phyloP scores from a whole-genome alignment of 2,888 invertebrate species.

The Erebia palarica region DNA sequence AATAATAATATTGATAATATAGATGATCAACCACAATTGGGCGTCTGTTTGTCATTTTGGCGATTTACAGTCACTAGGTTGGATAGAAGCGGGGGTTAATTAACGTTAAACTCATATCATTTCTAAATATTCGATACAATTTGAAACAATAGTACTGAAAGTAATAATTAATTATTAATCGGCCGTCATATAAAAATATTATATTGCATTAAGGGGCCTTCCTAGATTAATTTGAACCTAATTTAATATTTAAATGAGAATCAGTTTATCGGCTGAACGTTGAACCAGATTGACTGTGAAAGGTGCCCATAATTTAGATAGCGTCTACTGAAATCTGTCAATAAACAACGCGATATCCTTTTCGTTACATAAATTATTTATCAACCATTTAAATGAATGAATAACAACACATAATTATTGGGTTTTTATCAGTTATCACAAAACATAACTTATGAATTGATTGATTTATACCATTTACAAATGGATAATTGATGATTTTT shows the following conservation, averaged over 20 bases:
- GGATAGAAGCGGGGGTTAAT: too few relatives aligned
- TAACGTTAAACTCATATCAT: too few relatives aligned
- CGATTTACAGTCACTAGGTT: too few relatives aligned
- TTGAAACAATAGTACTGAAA: too few relatives aligned
- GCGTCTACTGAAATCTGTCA: slow-evolving; percentile 15
- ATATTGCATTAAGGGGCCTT: background rate
- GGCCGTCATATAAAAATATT: too few relatives aligned
- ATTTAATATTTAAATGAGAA: slow-evolving; percentile 15
- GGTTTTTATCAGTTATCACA: background rate
- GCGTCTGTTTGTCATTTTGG: too few relatives aligned
- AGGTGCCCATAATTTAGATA: slow-evolving; percentile 26
- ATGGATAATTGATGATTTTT: background rate
- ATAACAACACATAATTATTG: slow-evolving; percentile 8
- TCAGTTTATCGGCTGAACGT: slow-evolving; percentile 10
- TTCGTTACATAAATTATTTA: slow-evolving; percentile 9
- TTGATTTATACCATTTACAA: background rate
- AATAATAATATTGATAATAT: too few relatives aligned
- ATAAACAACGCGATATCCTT: slow-evolving; percentile 20
- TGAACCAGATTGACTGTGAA: slow-evolving; percentile 10
- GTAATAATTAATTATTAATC: too few relatives aligned
- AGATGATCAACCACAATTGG: too few relatives aligned
- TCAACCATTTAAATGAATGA: background rate
- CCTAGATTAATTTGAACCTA: slow-evolving; percentile 6
- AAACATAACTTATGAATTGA: slow-evolving; percentile 9
- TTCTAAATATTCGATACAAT: too few relatives aligned